These are phyloP conservation scores for Cetonia aurata DNA, from an alignment of 2,888 invertebrate species.

Conservation along the genomic window DNA sequence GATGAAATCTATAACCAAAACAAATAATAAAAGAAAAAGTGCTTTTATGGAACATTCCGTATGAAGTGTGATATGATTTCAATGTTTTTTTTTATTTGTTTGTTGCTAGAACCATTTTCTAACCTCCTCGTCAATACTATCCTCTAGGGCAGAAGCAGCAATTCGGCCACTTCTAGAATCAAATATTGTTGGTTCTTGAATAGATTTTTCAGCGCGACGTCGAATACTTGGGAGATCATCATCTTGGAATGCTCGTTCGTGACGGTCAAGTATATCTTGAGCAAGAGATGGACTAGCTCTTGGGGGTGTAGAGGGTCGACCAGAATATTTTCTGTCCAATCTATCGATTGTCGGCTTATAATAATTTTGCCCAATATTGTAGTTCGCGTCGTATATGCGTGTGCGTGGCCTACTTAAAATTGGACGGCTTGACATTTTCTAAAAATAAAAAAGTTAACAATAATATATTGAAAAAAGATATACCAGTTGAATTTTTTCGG, in stretches of 20 bases:
- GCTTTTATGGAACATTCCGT: conserved; percentile 34
- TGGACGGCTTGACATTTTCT: conserved; percentile 61
- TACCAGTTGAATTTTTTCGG: conserved; percentile 1
- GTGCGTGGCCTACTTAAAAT: conserved; percentile 76
- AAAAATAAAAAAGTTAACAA: conserved; percentile 44
- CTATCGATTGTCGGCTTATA: conserved; percentile 83
- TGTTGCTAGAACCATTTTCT: conserved; percentile 52
- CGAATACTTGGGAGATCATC: conserved; percentile 69
- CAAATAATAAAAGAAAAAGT: conserved; percentile 38
- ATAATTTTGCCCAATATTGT: conserved; percentile 86
- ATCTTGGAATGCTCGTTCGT: conserved; percentile 68
- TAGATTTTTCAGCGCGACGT: conserved; percentile 67
- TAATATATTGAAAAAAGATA: conserved; percentile 5
- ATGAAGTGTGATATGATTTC: conserved; percentile 10
- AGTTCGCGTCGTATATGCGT: conserved; percentile 88
- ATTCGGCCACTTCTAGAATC: conserved; percentile 74
- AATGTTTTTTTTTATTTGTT: conserved; percentile 6
- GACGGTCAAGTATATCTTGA: conserved; percentile 63
- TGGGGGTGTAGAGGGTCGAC: conserved; percentile 65
- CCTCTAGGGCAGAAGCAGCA: conserved; percentile 65
- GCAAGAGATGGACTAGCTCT: conserved; percentile 56
- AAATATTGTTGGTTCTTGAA: conserved; percentile 72
- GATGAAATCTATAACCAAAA: conserved; percentile 70
- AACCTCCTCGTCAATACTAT: conserved; percentile 68
- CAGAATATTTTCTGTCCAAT: conserved; percentile 78